Base-by-base conservation (phyloP, 2,888 invertebrate genomes). In the Eledona agricola region DNA sequence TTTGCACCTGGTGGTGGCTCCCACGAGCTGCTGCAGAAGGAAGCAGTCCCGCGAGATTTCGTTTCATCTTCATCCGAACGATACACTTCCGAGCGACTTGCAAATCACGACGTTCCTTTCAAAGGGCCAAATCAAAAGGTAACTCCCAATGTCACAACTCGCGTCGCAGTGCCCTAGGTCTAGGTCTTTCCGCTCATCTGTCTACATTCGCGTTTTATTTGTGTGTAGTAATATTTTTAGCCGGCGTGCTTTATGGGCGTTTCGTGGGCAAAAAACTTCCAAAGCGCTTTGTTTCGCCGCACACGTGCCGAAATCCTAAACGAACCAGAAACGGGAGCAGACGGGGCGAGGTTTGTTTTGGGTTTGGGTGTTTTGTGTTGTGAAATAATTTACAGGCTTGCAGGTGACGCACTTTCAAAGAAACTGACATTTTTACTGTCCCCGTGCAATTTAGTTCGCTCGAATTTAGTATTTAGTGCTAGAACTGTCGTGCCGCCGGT, bases 91-190 rank as follows among this genome's bases (percentile, higher is more conserved):
- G 2, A 66, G 65, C 34, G 73, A 74, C 55, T 59, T 67, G 10
- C 74, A 74, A 54, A 63, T 75, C 12, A 70, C 74, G 2, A 62
- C 67, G 4, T 72, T 67, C 40, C 63, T 75, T 28, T 45, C 60
- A 19, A 66, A 69, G 32, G 70, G 66, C 13, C 58, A 68, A 47
- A 62, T 60, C 1, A 72, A 70, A 66, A 64, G 60, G 75, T 73
- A 58, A 72, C 68, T 69, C 9, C 20, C 4, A n/a, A 1, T 7
- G 19, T 4, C 31, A 7, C 45, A 47, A 47, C 35, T 3, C 4
- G 16, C 7, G 16, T 12, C 29, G 13, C 29, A 22, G 47, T 47
- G 47, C 37, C 29, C 47, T 47, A 47, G 47, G 47, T 47, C 47
- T 47, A 47, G 47, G 47, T 47, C 47, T 37, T 45, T 34, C 32